Evolutionary conservation across 2,797 vertebrate genomes (phyloP).

Genomic region (Staurois parvus): DNA sequence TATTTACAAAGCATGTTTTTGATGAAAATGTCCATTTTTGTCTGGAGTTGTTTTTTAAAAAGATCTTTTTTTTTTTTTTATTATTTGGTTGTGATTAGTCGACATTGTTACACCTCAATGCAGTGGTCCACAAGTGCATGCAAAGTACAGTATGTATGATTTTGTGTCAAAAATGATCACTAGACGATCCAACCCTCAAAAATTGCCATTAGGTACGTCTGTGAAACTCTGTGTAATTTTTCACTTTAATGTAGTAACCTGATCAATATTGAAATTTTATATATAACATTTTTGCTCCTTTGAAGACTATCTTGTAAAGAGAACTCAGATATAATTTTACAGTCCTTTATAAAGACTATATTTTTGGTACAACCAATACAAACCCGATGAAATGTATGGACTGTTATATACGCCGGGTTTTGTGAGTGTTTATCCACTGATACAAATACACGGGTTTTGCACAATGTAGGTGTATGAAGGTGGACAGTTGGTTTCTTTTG

Average conservation of each 20-base stretch:
- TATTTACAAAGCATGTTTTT: neutral
- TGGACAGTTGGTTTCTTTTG: constrained; percentile 45
- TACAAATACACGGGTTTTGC: constrained; percentile 50
- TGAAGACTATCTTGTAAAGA: constrained; percentile 3
- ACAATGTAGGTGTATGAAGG: constrained; percentile 41
- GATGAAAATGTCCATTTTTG: neutral
- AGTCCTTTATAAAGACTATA: constrained; percentile 44
- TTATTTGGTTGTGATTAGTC: neutral
- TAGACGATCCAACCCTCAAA: neutral
- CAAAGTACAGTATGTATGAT: neutral
- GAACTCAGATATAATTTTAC: constrained; percentile 16
- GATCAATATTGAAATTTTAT: neutral
- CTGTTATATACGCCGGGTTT: constrained; percentile 27
- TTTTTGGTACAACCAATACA: constrained; percentile 45
- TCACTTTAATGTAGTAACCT: neutral
- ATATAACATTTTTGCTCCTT: neutral
- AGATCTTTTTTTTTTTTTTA: no score
- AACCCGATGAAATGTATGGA: constrained; percentile 33
- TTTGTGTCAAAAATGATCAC: neutral
- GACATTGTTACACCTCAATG: neutral
- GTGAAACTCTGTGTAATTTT: neutral
- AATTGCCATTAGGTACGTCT: no score
- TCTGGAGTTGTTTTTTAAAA: neutral
- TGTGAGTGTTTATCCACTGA: constrained; percentile 27
- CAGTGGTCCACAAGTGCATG: neutral